Conservation (phyloP, 1,140 invertebrate genomes). For the Stenopsyche tienmushanensis region DNA sequence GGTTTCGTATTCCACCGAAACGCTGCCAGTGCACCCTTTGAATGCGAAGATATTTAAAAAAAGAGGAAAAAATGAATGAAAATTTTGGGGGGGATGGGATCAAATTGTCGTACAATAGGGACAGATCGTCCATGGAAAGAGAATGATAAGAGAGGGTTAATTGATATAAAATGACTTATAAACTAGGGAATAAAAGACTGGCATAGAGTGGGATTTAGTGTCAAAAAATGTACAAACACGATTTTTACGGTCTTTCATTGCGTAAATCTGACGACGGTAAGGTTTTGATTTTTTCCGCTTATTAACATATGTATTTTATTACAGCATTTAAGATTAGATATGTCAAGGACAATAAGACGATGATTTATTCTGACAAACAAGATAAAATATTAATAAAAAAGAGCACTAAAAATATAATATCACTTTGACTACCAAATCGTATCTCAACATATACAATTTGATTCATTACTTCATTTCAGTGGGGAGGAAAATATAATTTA, state of each 20-base stretch:
- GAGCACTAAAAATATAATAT: too few relatives aligned
- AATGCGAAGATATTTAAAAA: conserved; percentile 11
- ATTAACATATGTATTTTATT: too few relatives aligned
- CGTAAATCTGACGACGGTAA: not conserved
- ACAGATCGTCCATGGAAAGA: conserved; percentile 6
- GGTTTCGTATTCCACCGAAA: conserved; percentile 23
- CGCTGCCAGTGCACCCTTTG: conserved; percentile 21
- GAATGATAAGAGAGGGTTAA: conserved; percentile 38
- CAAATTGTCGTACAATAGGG: conserved; percentile 10
- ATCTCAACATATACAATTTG: not conserved
- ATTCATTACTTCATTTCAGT: not conserved
- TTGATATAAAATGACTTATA: conserved; percentile 35
- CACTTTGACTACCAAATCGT: too few relatives aligned
- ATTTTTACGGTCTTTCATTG: conserved; percentile 1
- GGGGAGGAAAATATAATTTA: not conserved
- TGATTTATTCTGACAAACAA: too few relatives aligned
- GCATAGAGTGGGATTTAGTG: too few relatives aligned
- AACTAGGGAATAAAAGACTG: conserved; percentile 38
- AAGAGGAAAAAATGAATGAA: conserved; percentile 18
- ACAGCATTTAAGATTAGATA: too few relatives aligned
- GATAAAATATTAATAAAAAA: too few relatives aligned
- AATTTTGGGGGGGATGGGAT: conserved; percentile 3
- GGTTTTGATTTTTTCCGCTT: not conserved
- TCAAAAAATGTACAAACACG: not conserved
- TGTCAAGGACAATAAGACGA: too few relatives aligned